A percentile compares a stretch with the other conserved stretches of the same genome.
phyloP scores from a whole-genome alignment of 1,140 invertebrate genomes.

The Cydia pomonella region DNA sequence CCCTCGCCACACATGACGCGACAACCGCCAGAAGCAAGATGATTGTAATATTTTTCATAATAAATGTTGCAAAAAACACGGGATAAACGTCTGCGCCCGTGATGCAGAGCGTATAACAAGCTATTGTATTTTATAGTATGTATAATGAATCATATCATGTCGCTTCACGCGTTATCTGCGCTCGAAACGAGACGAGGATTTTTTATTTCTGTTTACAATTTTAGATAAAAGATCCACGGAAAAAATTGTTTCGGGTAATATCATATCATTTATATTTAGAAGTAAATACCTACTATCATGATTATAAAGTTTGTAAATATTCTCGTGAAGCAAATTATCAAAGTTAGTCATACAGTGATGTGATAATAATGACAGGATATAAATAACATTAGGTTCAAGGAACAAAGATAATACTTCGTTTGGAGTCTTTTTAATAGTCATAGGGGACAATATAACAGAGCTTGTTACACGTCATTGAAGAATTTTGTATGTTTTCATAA shows the following conservation, averaged over 20 bases:
- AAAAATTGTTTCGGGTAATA: no score
- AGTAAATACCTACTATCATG: no score
- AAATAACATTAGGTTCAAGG: not conserved
- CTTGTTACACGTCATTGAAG: slow-evolving; percentile 3
- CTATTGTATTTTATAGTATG: not conserved
- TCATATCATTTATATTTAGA: no score
- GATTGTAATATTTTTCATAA: slow-evolving; percentile 22
- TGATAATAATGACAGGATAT: not conserved
- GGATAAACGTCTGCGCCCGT: not conserved
- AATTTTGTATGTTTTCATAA: not conserved
- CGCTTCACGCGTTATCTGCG: not conserved
- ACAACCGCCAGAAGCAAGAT: slow-evolving; percentile 47
- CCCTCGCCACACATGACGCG: slow-evolving; percentile 50
- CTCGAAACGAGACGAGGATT: not conserved
- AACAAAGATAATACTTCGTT: not conserved
- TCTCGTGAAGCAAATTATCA: no score
- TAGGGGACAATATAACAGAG: not conserved
- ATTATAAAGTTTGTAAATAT: no score
- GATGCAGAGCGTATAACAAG: not conserved
- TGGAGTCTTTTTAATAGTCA: slow-evolving; percentile 10
- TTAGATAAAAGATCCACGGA: no score
- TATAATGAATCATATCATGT: not conserved
- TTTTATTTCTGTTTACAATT: no score
- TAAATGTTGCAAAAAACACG: not conserved
- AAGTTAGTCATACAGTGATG: not conserved